Evolutionary conservation across 2,797 vertebrate species (phyloP).

Genomic region (Poecilia velifera): DNA sequence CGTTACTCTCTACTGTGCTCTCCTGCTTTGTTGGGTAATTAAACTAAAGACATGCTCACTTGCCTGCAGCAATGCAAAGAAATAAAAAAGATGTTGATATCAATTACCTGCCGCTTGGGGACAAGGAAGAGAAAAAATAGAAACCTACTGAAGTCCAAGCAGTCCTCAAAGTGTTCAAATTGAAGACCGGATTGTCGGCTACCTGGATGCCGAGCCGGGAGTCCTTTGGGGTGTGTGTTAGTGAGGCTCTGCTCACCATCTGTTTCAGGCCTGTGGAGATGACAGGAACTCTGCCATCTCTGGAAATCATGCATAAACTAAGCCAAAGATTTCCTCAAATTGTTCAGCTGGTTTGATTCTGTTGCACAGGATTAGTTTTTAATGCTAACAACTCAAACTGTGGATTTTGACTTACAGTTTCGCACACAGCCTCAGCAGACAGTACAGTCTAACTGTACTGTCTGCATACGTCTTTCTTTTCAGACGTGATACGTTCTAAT

Average conservation of each 20-base stretch:
- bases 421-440: no score
- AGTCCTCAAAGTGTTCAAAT: constrained; percentile 11
- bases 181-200: constrained; percentile 28
- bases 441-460: no score
- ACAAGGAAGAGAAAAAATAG: constrained; percentile 17
- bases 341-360: background rate
- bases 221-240: constrained; percentile 49
- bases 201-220: constrained; percentile 40
- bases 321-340: constrained; percentile 1
- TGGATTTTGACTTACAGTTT: background rate
- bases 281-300: constrained; percentile 33
- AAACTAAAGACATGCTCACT: constrained; percentile 13
- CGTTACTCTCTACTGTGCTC: constrained; percentile 13
- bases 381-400: background rate
- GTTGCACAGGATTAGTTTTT: background rate
- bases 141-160: constrained; percentile 8
- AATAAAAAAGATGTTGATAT: constrained; percentile 4
- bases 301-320: constrained; percentile 5
- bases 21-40: constrained; percentile 28
- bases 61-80: constrained; percentile 20
- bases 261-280: constrained; percentile 45
- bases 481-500: background rate
- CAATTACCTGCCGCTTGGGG: constrained; percentile 13
- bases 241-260: constrained; percentile 54
- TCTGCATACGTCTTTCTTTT: background rate